A percentile compares a stretch with the other conserved stretches of the same genome.
Evolutionary conservation across 1,140 invertebrate species (phyloP).

Genomic region (Reticulitermes speratus): DNA sequence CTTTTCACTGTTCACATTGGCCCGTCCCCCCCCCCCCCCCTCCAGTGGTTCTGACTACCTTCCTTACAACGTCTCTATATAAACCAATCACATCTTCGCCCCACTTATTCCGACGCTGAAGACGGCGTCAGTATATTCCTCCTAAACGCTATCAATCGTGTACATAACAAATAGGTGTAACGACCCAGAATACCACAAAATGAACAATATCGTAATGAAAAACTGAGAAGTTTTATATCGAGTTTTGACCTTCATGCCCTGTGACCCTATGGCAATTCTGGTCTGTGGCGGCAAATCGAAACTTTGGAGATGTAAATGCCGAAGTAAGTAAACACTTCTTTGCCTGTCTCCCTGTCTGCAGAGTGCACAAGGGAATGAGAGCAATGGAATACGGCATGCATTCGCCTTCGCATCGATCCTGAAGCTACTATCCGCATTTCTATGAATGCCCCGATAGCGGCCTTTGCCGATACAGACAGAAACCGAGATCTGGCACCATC

Average conservation of each 20-base stretch:
- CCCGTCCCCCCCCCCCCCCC: too few species aligned
- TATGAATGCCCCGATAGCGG: not conserved
- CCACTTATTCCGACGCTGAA: too few species aligned
- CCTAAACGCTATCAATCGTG: too few species aligned
- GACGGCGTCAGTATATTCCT: too few species aligned
- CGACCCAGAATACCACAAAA: too few species aligned
- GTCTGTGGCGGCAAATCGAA: not conserved
- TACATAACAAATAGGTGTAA: too few species aligned
- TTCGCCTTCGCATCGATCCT: not conserved
- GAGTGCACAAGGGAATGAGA: not conserved
- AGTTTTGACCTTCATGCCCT: not conserved
- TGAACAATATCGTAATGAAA: too few species aligned
- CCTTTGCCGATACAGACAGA: not conserved
- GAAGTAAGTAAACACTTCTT: not conserved
- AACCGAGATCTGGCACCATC: too few species aligned
- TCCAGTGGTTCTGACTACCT: too few species aligned
- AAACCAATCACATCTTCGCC: too few species aligned
- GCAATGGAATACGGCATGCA: not conserved
- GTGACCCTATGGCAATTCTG: not conserved
- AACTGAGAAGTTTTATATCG: not conserved
- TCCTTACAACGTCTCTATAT: too few species aligned
- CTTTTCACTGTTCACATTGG: too few species aligned
- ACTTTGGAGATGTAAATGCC: not conserved
- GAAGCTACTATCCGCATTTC: not conserved
- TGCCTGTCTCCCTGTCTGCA: not conserved